A percentile compares a stretch with the other conserved stretches of the same genome.
Evolutionary conservation across 2,113 vertebrate species (phyloP).

Genomic region (Cyprinodon variegatus): DNA sequence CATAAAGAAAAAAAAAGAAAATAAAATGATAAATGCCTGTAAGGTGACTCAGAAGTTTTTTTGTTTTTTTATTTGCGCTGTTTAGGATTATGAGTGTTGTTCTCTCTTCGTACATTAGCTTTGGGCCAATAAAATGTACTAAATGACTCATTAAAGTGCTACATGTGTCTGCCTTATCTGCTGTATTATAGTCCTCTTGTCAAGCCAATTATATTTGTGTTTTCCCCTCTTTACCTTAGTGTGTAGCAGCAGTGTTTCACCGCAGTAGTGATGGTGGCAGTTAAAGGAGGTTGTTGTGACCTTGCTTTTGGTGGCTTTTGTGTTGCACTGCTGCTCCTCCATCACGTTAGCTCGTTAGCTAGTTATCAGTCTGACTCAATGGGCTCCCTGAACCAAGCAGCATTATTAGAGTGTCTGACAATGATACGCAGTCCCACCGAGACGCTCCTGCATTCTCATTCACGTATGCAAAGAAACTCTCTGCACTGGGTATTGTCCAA

Average conservation of each 20-base stretch:
- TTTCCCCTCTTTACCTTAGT: slow-evolving; percentile 9
- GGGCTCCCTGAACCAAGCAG: slow-evolving; percentile 33
- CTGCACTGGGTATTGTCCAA: slow-evolving; percentile 71
- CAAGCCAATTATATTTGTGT: slow-evolving; percentile 20
- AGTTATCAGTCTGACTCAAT: slow-evolving; percentile 64
- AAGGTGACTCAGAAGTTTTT: neutral
- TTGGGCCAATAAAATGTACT: slow-evolving; percentile 13
- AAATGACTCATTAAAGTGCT: slow-evolving; percentile 24
- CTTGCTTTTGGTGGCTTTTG: slow-evolving; percentile 50
- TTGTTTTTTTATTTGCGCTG: neutral
- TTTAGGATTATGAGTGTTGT: neutral
- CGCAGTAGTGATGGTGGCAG: neutral
- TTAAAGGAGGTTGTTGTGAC: slow-evolving; percentile 43
- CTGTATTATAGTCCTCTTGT: slow-evolving; percentile 17
- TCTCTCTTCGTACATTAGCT: neutral
- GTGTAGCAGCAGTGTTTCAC: neutral
- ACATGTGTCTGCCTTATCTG: slow-evolving; percentile 32
- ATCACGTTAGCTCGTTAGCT: slow-evolving; percentile 47
- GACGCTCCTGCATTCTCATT: slow-evolving; percentile 23
- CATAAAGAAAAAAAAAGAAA: neutral
- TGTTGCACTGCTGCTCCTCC: slow-evolving; percentile 6
- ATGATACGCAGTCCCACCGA: slow-evolving; percentile 58
- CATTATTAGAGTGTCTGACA: slow-evolving; percentile 64
- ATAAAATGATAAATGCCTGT: neutral
- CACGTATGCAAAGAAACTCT: slow-evolving; percentile 16